Evolutionary conservation across 2,888 invertebrate genomes (phyloP), one percentile per base, ranked within the genome.

Genomic region (Arctia plantaginis): DNA sequence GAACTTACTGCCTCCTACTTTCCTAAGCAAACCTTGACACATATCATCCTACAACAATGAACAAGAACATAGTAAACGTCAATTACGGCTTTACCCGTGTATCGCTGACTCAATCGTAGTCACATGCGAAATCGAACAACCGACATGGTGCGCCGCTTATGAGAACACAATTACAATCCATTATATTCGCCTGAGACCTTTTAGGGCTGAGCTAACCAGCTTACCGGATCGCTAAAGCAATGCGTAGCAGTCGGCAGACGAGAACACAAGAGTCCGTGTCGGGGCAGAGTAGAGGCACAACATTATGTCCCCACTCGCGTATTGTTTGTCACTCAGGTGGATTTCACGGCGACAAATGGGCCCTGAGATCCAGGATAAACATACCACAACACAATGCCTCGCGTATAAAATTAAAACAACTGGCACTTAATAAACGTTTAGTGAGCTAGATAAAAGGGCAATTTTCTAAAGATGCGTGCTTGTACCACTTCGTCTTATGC

Each of bases 141-240:
- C 88, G 90, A 90, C 90, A 89, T 88, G 88, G 88, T 85, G 87
- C 88, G 80, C 79, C 90, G 90, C 92, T 94, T 94, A 94, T 93
- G 95, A 94, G 93, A 91, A 93, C 92, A 94, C 94, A 94, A 95
- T 94, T 94, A 94, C 93, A 91, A 90, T 90, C 91, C 92, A 93
- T 94, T 94, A 94, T 93, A 93, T 93, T 91, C 91, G 86, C 89
- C 79, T 82, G 87, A 87, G 88, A 92, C 94, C 93, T 93, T 93
- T 93, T 94, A 90, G 92, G 93, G 88, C 85, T 81, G 78, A 81
- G 86, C 85, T 90, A 89, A 91, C 90, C 90, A 89, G 90, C 90
- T 90, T 91, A 89, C 87, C 88, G 87, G 85, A 82, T 83, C 78
- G 81, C 82, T 76, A 81, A 77, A 85, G 84, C 84, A 82, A 80